Conservation (phyloP, 1,140 invertebrate species). For the Nephotettix cincticeps region DNA sequence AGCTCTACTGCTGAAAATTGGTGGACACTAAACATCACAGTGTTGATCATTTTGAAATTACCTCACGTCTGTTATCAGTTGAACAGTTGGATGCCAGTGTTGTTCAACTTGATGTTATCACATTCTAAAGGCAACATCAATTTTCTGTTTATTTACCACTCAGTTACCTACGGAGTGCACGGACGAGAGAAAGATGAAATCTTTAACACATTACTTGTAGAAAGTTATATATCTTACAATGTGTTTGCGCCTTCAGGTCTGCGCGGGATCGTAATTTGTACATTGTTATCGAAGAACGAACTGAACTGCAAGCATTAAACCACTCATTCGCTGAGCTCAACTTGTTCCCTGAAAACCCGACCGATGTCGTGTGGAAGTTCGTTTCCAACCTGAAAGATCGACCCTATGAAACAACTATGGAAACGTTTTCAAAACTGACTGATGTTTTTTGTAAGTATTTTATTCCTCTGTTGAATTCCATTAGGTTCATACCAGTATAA, state of each 20-base stretch:
- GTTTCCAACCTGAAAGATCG: conserved; percentile 68
- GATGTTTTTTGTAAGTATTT: conserved; percentile 56
- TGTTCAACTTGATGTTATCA: too few species aligned
- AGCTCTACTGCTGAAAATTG: too few species aligned
- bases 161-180: too few species aligned
- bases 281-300: conserved; percentile 61
- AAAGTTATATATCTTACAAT: too few species aligned
- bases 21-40: too few species aligned
- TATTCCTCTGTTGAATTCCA: too few species aligned
- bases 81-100: too few species aligned
- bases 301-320: conserved; percentile 66
- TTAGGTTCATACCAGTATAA: too few species aligned
- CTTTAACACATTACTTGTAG: too few species aligned
- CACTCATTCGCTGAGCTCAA: conserved; percentile 84
- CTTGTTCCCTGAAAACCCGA: conserved; percentile 68
- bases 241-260: conserved; percentile 59
- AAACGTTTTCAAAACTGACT: conserved; percentile 81
- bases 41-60: too few species aligned
- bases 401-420: conserved; percentile 77
- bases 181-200: too few species aligned
- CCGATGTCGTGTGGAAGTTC: conserved; percentile 67
- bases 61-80: too few species aligned
- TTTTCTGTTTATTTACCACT: conserved; percentile 4
- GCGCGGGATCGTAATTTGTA: conserved; percentile 69
- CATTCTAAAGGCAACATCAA: conserved; percentile 6